Evolutionary conservation across 1,140 invertebrate species (phyloP).

Genomic region (Olivierus martensii): DNA sequence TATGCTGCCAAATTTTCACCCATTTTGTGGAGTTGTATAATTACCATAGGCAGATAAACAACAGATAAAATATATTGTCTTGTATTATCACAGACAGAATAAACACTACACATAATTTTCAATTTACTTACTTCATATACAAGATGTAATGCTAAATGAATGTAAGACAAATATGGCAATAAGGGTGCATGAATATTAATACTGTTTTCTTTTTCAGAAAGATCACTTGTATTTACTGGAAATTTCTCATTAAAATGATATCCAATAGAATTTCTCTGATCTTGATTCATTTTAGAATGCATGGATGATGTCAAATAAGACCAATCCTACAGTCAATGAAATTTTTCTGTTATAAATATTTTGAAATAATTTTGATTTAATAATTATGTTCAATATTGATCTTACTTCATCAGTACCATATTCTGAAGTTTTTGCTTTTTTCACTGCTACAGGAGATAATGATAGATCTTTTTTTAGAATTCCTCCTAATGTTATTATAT

Average conservation of each 20-base stretch:
- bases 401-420: slow-evolving; percentile 24
- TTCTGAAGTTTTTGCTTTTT: slow-evolving; percentile 20
- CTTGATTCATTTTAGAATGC: neutral
- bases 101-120: slow-evolving; percentile 1
- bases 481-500: slow-evolving; percentile 38
- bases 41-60: too few relatives aligned
- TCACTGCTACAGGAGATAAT: slow-evolving; percentile 10
- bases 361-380: neutral
- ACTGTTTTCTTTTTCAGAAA: neutral
- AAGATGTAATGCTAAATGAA: slow-evolving; percentile 70
- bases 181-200: slow-evolving; percentile 51
- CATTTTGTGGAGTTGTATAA: too few relatives aligned
- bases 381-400: neutral
- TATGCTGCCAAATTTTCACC: too few relatives aligned
- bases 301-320: neutral
- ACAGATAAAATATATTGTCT: too few relatives aligned
- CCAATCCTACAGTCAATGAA: slow-evolving; percentile 5
- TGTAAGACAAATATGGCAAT: slow-evolving; percentile 54
- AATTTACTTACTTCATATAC: slow-evolving; percentile 53
- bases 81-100: too few relatives aligned
- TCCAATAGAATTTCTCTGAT: neutral
- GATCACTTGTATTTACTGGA: slow-evolving; percentile 13
- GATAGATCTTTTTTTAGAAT: slow-evolving; percentile 1
- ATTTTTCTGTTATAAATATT: too few relatives aligned
- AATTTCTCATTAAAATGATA: neutral